A percentile compares a stretch with the other conserved stretches of the same genome.
These are phyloP conservation scores for Rhogogaster chlorosoma DNA, from an alignment of 2,888 invertebrate species.

Conservation along the genomic window DNA sequence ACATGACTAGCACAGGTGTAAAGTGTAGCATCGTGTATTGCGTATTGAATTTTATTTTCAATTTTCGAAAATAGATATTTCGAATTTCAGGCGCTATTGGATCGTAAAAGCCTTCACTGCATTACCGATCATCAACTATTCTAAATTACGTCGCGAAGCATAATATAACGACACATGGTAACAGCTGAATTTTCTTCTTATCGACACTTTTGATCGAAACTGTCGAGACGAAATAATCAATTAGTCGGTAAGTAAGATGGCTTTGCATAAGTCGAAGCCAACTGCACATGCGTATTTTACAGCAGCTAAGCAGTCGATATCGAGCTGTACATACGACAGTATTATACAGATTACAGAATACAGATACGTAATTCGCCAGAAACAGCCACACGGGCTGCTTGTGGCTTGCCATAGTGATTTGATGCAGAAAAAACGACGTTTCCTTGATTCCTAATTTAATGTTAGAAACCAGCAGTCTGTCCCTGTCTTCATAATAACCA, in stretches of 20 bases:
- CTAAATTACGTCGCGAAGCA: conserved; percentile 35
- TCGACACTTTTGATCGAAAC: conserved; percentile 3
- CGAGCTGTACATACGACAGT: conserved; percentile 34
- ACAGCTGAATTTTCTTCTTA: conserved; percentile 52
- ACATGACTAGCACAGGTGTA: background rate
- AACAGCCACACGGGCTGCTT: conserved; percentile 34
- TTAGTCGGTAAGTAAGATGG: background rate
- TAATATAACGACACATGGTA: conserved; percentile 27
- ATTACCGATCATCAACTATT: background rate
- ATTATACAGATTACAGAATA: background rate
- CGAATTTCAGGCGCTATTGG: background rate
- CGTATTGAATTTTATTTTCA: background rate
- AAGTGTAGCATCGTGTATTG: background rate
- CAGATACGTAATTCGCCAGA: conserved; percentile 29
- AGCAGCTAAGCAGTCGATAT: conserved; percentile 37
- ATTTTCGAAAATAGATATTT: background rate
- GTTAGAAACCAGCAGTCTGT: background rate
- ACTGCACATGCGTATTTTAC: conserved; percentile 34
- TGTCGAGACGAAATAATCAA: conserved; percentile 31
- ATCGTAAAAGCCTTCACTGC: background rate
- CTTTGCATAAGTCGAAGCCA: background rate
- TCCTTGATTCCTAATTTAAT: conserved; percentile 12
- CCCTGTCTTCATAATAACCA: background rate
- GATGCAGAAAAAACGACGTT: conserved; percentile 22
- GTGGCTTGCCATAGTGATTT: conserved; percentile 21